A percentile compares a stretch with the other conserved stretches of the same genome.
phyloP scores from a whole-genome alignment of 2,797 vertebrate genomes.

The Naso thynnoides region DNA sequence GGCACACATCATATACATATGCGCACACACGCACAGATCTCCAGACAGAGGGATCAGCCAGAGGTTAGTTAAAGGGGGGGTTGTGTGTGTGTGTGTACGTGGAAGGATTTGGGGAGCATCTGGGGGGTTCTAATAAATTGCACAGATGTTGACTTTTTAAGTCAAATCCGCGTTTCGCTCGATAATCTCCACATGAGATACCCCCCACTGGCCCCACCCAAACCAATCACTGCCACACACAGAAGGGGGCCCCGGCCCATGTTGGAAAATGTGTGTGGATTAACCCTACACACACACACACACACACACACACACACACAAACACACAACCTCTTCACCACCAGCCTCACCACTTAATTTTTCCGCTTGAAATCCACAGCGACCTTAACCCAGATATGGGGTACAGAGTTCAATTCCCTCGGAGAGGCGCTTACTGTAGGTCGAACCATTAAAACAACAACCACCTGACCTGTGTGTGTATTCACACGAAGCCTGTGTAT shows the following conservation, averaged over 20 bases:
- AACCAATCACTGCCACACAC: constrained; percentile 68
- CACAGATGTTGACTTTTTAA: constrained; percentile 78
- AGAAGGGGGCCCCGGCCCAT: constrained; percentile 26
- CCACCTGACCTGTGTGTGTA: constrained; percentile 14
- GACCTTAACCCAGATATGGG: constrained; percentile 66
- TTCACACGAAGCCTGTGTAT: not conserved
- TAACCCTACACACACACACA: constrained; percentile 46
- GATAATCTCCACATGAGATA: constrained; percentile 75
- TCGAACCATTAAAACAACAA: constrained; percentile 22
- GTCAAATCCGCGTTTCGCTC: constrained; percentile 70
- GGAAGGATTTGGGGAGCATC: constrained; percentile 10
- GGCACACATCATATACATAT: constrained; percentile 44
- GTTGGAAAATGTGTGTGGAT: constrained; percentile 56
- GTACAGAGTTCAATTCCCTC: constrained; percentile 48
- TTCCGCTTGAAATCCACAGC: constrained; percentile 56
- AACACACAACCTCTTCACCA: no score
- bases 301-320: no score
- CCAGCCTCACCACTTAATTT: constrained; percentile 20
- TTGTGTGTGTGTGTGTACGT: constrained; percentile 31
- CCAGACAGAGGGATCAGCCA: constrained; percentile 59
- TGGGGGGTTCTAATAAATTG: constrained; percentile 59
- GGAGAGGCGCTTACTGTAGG: constrained; percentile 30
- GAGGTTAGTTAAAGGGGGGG: constrained; percentile 51
- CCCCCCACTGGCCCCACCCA: constrained; percentile 63
- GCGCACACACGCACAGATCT: constrained; percentile 33